Evolutionary conservation across 1,140 invertebrate species (phyloP).

Genomic region (Brachionus koreanus): DNA sequence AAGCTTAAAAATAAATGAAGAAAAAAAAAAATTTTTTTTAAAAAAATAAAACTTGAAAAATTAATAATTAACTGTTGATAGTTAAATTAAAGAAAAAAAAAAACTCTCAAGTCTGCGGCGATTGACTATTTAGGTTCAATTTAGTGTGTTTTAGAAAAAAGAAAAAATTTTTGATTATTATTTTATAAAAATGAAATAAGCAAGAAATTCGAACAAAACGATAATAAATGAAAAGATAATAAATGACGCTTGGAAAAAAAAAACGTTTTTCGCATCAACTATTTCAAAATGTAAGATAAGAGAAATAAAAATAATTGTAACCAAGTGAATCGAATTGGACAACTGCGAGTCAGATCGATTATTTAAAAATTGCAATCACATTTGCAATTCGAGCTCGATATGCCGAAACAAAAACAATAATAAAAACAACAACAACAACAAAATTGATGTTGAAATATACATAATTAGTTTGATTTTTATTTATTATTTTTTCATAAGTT

Average conservation of each 20-base stretch:
- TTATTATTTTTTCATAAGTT: slow-evolving; percentile 26
- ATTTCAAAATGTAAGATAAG: not conserved
- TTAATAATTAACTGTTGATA: too few species aligned
- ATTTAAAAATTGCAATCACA: not conserved
- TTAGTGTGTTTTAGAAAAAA: not conserved
- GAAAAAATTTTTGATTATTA: not conserved
- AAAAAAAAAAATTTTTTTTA: too few species aligned
- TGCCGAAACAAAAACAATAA: not conserved
- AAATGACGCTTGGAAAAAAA: not conserved
- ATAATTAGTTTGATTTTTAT: slow-evolving; percentile 26
- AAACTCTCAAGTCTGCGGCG: too few species aligned
- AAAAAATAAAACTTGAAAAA: too few species aligned
- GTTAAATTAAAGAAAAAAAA: too few species aligned
- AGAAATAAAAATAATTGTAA: not conserved
- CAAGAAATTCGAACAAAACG: not conserved
- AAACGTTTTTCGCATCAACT: not conserved
- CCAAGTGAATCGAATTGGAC: not conserved
- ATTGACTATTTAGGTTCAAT: too few species aligned
- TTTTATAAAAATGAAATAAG: not conserved
- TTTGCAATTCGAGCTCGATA: not conserved
- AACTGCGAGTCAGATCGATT: not conserved
- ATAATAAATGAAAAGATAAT: not conserved
- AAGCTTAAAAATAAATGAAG: too few species aligned
- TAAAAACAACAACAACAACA: not conserved
- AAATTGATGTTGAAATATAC: slow-evolving; percentile 30